Base-by-base conservation (phyloP, 2,797 vertebrate genomes). In the Urophycis tenuis region DNA sequence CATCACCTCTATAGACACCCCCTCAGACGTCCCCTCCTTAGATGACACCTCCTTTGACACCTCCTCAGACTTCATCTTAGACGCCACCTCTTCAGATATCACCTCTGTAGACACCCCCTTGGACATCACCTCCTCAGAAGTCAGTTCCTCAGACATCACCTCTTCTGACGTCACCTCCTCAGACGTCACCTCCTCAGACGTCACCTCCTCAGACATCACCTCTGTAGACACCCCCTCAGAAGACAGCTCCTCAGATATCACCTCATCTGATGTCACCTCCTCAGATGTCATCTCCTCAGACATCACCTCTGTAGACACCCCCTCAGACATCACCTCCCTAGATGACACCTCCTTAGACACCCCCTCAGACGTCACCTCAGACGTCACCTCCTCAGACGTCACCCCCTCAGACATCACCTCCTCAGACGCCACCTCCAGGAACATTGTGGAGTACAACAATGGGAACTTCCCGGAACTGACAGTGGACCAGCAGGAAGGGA, bases 401-500 rank as follows among this genome's bases (percentile, higher is more conserved):
- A 41, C 39, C n/a, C n/a, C n/a, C n/a, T n/a, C n/a, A 8, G 69
- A 71, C 11, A 4, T 45, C 41, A 45, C 41, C 41, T 15, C 41
- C 12, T 1, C 11, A 71, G 29, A 0, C 74, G 69, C 74, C 33
- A 87, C 85, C 0, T 81, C 82, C 53, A 83, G 81, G 32, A 79
- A 84, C 0, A 33, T 83, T 2, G 75, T 84, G 49, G 88, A 92
- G 83, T 88, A 87, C 78, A 88, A 87, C 79, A 91, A 89, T 0
- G 89, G 89, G 0, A 88, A 89, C 80, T 87, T 89, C 79, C 88
- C 83, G 0, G 87, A 88, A 75, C 70, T 29, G 32, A 77, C 22
- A 1, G 82, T 81, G 53, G 60, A 1, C 33, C 76, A 77, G 7
- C 34, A 78, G 5, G 74, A 82, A 0, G 11, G 73, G 4, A 80